phyloP scores from a whole-genome alignment of 2,888 invertebrate genomes.

The Eupithecia subumbrata region DNA sequence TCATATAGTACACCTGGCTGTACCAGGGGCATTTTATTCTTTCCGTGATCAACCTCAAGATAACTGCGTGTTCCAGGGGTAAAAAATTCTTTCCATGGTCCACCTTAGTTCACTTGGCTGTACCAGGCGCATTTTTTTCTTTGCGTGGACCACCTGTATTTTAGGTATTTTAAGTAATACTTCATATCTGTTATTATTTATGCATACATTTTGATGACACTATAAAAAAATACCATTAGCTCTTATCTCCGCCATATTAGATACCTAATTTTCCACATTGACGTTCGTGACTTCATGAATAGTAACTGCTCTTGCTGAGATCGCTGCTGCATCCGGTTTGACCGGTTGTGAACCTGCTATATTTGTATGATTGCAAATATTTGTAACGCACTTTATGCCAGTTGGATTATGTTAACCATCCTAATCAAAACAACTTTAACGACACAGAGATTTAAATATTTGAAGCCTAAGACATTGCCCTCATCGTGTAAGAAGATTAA shows the following conservation, averaged over 20 bases:
- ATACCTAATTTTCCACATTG: background rate
- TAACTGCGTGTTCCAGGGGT: too few relatives aligned
- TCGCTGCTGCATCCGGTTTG: background rate
- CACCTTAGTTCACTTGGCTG: too few relatives aligned
- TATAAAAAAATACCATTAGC: background rate
- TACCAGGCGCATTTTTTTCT: too few relatives aligned
- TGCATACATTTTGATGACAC: background rate
- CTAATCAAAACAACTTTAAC: background rate
- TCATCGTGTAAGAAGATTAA: background rate
- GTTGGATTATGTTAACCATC: background rate
- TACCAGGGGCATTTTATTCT: too few relatives aligned
- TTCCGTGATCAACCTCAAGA: too few relatives aligned
- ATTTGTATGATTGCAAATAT: background rate
- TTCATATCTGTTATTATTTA: too few relatives aligned
- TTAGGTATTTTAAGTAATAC: too few relatives aligned
- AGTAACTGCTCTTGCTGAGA: background rate
- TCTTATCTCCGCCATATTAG: background rate
- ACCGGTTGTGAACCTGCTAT: background rate
- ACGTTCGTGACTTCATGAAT: background rate
- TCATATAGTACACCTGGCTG: too few relatives aligned
- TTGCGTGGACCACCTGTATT: too few relatives aligned
- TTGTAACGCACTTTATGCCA: constrained; percentile 2
- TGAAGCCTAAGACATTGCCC: background rate
- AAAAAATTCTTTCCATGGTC: too few relatives aligned
- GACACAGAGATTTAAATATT: background rate